Evolutionary conservation across 1,140 invertebrate species (phyloP).

Genomic region (Liolophura sinensis): DNA sequence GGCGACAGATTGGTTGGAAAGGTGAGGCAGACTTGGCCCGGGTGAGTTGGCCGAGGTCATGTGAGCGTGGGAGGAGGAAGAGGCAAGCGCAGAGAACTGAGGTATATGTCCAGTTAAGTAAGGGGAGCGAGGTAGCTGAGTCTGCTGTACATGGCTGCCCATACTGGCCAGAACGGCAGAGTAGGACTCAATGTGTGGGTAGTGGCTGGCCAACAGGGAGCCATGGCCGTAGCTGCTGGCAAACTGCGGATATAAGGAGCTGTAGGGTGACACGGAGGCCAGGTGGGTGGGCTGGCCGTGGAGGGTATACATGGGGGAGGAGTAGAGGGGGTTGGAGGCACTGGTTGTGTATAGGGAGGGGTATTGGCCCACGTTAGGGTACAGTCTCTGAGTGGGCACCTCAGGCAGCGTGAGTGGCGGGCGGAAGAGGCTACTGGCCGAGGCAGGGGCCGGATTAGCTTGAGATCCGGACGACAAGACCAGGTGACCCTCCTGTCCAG

Average conservation of each 20-base stretch:
- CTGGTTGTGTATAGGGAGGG: slow-evolving; percentile 15
- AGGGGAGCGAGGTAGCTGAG: slow-evolving; percentile 42
- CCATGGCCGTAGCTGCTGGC: slow-evolving; percentile 14
- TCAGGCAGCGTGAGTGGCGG: slow-evolving; percentile 32
- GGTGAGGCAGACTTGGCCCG: slow-evolving; percentile 1
- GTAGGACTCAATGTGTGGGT: slow-evolving; percentile 49
- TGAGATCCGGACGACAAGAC: slow-evolving; percentile 22
- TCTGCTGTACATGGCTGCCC: slow-evolving; percentile 45
- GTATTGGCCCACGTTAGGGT: slow-evolving; percentile 21
- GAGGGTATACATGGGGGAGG: slow-evolving; percentile 30
- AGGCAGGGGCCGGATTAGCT: slow-evolving; percentile 27
- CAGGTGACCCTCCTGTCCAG: slow-evolving; percentile 18
- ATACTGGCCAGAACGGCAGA: slow-evolving; percentile 52
- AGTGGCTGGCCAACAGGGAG: slow-evolving; percentile 25
- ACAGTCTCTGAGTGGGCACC: slow-evolving; percentile 16
- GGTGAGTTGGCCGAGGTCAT: slow-evolving; percentile 23
- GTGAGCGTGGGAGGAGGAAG: slow-evolving; percentile 17
- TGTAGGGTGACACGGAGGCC: slow-evolving; percentile 18
- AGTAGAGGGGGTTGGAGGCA: slow-evolving; percentile 22
- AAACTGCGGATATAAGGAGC: slow-evolving; percentile 23
- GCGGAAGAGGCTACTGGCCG: slow-evolving; percentile 28
- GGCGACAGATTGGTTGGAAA: no score
- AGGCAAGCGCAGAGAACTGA: slow-evolving; percentile 19
- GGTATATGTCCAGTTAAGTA: slow-evolving; percentile 24
- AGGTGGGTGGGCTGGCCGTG: slow-evolving; percentile 21